Evolutionary conservation across 2,888 invertebrate genomes (phyloP).

Genomic region (Patella caerulea): DNA sequence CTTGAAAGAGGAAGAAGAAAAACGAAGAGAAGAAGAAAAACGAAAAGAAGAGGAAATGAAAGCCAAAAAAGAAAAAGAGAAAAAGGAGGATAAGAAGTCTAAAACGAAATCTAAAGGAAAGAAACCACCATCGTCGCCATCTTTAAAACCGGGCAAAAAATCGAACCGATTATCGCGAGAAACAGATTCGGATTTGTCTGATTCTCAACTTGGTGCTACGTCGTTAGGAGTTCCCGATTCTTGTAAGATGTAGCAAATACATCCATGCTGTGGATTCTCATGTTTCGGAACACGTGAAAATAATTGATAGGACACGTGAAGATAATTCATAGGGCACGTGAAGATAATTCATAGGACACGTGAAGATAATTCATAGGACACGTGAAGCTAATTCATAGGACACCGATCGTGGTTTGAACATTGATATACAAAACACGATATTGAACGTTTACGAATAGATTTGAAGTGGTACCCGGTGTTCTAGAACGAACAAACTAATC

Average conservation of each 20-base stretch:
- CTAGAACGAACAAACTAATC: no score
- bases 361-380: no score
- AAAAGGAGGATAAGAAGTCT: background rate
- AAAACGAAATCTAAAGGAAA: background rate
- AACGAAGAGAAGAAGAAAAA: background rate
- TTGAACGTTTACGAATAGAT: no score
- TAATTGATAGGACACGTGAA: no score
- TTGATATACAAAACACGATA: no score
- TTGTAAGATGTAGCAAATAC: background rate
- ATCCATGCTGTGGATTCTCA: background rate
- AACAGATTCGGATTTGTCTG: background rate
- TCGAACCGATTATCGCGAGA: background rate
- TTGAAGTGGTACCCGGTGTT: no score
- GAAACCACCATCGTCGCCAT: conserved; percentile 1
- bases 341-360: no score
- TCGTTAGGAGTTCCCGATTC: background rate
- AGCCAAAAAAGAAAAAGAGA: background rate
- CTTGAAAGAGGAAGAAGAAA: conserved; percentile 7
- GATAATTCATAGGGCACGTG: no score
- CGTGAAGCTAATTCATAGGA: no score
- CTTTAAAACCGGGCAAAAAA: background rate
- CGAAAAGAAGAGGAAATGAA: background rate
- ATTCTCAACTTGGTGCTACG: conserved; percentile 1
- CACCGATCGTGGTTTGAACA: no score
- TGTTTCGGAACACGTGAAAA: background rate